A percentile compares a stretch with the other conserved stretches of the same genome.
These are phyloP conservation scores for Coluber constrictor DNA, from an alignment of 2,797 vertebrate species.

Conservation along the genomic window DNA sequence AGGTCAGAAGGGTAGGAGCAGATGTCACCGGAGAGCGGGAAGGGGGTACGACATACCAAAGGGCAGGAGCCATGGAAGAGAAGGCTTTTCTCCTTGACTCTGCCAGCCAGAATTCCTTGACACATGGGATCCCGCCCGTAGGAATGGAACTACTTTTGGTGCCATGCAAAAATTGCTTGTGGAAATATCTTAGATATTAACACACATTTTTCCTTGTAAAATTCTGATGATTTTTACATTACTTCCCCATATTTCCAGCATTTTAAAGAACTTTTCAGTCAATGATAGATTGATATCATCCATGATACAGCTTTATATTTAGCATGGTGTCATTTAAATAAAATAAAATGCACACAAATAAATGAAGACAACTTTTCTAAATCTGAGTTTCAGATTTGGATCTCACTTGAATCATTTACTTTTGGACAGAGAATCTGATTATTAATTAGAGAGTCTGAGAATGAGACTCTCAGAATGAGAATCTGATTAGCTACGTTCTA, in stretches of 20 bases:
- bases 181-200: background rate
- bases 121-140: background rate
- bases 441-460: conserved; percentile 12
- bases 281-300: background rate
- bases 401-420: conserved; percentile 46
- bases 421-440: conserved; percentile 42
- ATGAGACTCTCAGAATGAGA: too few species aligned
- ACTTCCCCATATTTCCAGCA: background rate
- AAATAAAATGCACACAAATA: conserved; percentile 39
- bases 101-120: too few species aligned
- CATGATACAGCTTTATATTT: background rate
- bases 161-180: background rate
- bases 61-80: too few species aligned
- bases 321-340: conserved; percentile 12
- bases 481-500: conserved; percentile 38
- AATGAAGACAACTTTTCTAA: conserved; percentile 15
- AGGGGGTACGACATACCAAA: too few species aligned
- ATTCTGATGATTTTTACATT: background rate
- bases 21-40: too few species aligned
- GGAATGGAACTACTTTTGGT: background rate
- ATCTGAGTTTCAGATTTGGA: conserved; percentile 20
- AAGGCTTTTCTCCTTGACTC: too few species aligned
- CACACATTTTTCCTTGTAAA: background rate
- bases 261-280: background rate
- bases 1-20: background rate